Base-by-base conservation (phyloP, 2,113 vertebrate genomes). In the Nematolebias whitei region DNA sequence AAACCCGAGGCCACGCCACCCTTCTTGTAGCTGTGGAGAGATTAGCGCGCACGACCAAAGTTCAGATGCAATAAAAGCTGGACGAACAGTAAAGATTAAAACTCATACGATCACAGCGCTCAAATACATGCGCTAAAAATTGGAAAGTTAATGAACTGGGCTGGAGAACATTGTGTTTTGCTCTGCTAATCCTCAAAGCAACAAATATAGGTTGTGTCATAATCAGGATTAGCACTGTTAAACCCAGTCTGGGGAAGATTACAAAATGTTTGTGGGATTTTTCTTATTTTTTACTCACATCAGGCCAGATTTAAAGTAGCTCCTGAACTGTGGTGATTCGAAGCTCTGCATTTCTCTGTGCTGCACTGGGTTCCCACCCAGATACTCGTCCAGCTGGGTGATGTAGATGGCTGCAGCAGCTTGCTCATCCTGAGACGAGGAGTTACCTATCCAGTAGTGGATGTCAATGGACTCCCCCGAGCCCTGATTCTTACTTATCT, bases 1-100 rank as follows among this genome's bases (percentile, higher is more conserved):
- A 97, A 96, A 19, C 95, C 95, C 0, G 96, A 97, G 18, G 92
- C 93, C 59, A 94, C 88, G 5, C 96, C 96, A 4, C 96, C 96
- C 75, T 95, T 96, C 89, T 97, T 97, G 87, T 96, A 96, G 80
- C 96, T 97, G 90, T 58, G 59, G 53, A 78, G 60, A 78, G 56
- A 71, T 23, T 15, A 54, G n/a, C n/a, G n/a, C n/a, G n/a, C n/a
- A n/a, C n/a, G 57, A 66, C 22, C 79, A 85, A 86, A 88, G 87
- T 76, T 66, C 87, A 86, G 64, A 14, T 51, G 73, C 19, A 56
- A 73, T 83, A 80, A 88, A 85, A 5, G 39, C 2, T 15, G 19
- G 1, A 24, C 35, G 1, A 32, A 29, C 3, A 9, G 10, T 12
- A 41, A 35, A 35, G n/a, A 55, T 12, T 9, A 12, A 14, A 14